Percentiles rank a stretch among this genome's conserved stretches.
Conservation (phyloP, 2,113 vertebrate species). For the Aramus guarauna region DNA sequence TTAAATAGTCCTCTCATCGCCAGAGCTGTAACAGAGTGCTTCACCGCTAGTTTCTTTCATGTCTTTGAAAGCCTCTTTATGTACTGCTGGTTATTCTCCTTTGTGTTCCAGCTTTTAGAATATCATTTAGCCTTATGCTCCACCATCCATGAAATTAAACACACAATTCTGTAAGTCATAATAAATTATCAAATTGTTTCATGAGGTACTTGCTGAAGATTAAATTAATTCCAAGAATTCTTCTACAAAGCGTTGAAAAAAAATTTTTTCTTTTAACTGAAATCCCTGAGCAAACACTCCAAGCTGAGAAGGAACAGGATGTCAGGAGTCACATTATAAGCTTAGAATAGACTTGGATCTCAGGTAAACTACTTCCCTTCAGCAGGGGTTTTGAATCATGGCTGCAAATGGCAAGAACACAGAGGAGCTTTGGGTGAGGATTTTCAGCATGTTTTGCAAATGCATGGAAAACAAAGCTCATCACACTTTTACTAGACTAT, state of each 20-base stretch:
- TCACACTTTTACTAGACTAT: neutral
- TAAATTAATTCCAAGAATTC: slow-evolving; percentile 18
- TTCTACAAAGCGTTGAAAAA: neutral
- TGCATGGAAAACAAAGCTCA: neutral
- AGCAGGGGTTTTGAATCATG: neutral
- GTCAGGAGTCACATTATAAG: neutral
- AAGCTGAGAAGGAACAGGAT: slow-evolving; percentile 17
- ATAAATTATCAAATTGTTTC: slow-evolving; percentile 19
- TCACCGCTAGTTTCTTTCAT: neutral
- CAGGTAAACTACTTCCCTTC: neutral
- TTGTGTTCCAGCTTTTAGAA: neutral
- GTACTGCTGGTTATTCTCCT: neutral
- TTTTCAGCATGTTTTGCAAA: neutral
- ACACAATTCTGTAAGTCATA: neutral
- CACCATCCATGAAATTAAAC: slow-evolving; percentile 49
- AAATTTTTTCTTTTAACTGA: neutral
- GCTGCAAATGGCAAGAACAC: neutral
- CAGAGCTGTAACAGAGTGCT: neutral
- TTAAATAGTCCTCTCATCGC: slow-evolving; percentile 9
- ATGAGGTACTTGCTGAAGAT: neutral
- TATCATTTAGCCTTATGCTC: slow-evolving; percentile 30
- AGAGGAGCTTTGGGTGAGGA: neutral
- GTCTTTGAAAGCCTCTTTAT: neutral
- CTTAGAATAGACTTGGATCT: neutral
- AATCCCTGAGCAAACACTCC: neutral